Evolutionary conservation across 2,888 invertebrate genomes (phyloP), one percentile per base, ranked within the genome.

Genomic region (Hypolimnas misippus): DNA sequence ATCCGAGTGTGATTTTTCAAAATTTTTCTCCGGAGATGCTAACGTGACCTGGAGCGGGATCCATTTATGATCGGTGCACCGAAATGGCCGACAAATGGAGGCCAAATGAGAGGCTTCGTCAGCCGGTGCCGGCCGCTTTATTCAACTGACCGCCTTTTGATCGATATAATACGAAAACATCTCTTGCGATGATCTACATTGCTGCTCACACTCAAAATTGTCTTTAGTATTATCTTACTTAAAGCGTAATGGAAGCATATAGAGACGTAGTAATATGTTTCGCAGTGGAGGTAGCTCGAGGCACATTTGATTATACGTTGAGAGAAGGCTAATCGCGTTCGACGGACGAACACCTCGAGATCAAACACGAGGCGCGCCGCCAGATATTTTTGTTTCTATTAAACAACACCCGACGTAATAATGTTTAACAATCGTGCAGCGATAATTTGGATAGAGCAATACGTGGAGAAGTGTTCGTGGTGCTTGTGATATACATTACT

Each of bases 301-400:
- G 92, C 92, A 84, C 86, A 84, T 91, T 90, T 92, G 92, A 92
- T 92, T 92, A 92, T 89, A 92, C 86, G 91, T 92, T 90, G 91
- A 87, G 89, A 85, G 88, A 86, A 87, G 88, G 89, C 90, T 92
- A 91, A 92, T 92, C 91, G 92, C 89, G 87, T 87, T 88, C 86
- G 92, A 91, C 92, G 90, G 91, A 82, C 91, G 92, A 90, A 92
- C 91, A 90, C 91, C 91, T 90, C 91, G 92, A 92, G 92, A 92
- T 92, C 92, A 92, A 92, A 92, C 92, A 92, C 91, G 86, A 89
- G 89, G 89, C 91, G 90, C 86, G 90, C 92, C 92, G 92, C 88
- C 92, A 90, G 89, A 92, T 92, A 92, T 92, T 92, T 92, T 92
- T 92, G 92, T 92, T 92, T 92, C 92, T 92, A 92, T 92, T 92